Evolutionary conservation across 2,888 invertebrate genomes (phyloP).

Genomic region (Xestia c-nigrum): DNA sequence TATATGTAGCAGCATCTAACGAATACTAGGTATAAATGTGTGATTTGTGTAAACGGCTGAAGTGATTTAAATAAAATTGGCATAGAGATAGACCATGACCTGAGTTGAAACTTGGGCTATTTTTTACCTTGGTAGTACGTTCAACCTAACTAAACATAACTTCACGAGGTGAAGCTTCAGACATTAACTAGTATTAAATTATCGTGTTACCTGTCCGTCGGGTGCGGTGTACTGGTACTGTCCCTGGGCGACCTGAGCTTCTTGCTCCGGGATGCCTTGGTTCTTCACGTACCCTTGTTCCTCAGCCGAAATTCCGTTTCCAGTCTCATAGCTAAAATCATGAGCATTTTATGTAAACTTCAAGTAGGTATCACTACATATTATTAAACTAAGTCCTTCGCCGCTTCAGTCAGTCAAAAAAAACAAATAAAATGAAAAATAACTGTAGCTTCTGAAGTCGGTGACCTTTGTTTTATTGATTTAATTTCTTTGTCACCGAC

Average conservation of each 20-base stretch:
- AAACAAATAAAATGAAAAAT: too few species aligned
- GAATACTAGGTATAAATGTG: not conserved
- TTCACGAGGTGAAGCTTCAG: not conserved
- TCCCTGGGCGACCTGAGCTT: slow-evolving; percentile 91
- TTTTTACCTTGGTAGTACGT: not conserved
- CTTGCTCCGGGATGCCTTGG: slow-evolving; percentile 89
- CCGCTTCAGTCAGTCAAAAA: too few species aligned
- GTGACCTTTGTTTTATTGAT: too few species aligned
- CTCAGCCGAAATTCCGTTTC: slow-evolving; percentile 91
- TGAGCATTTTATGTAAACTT: not conserved
- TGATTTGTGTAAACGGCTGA: not conserved
- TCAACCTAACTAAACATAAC: not conserved
- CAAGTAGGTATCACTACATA: not conserved
- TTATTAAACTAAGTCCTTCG: too few species aligned
- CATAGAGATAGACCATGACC: not conserved
- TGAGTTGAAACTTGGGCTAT: not conserved
- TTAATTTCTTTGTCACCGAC: too few species aligned
- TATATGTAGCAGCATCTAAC: not conserved
- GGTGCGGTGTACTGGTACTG: slow-evolving; percentile 91
- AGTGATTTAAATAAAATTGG: not conserved
- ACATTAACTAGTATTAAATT: not conserved
- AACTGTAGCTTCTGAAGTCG: too few species aligned
- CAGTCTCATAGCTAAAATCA: slow-evolving; percentile 90
- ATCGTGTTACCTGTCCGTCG: slow-evolving; percentile 86
- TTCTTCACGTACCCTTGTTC: slow-evolving; percentile 91